Evolutionary conservation across 2,797 vertebrate genomes (phyloP).

Genomic region (Dendrocincla fuliginosa): DNA sequence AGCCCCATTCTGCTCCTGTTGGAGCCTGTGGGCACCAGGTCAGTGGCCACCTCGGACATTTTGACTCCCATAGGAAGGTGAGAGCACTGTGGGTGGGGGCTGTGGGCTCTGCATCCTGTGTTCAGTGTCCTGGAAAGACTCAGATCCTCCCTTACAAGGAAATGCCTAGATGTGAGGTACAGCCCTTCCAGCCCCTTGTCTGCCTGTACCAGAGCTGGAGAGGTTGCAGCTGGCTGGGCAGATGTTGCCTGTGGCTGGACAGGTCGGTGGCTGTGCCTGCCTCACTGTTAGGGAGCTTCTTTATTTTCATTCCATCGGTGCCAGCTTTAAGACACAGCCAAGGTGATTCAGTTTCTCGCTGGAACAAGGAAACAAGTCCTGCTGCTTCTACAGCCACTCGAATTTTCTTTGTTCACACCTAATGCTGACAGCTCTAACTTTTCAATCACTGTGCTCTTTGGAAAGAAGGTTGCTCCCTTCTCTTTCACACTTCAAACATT

Average conservation of each 20-base stretch:
- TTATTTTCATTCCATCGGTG: rapidly evolving
- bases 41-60: neutral
- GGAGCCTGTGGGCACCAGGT: neutral
- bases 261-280: neutral
- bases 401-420: neutral
- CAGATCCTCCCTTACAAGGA: rapidly evolving
- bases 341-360: neutral
- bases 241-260: rapidly evolving
- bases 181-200: rapidly evolving
- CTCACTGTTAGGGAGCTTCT: neutral
- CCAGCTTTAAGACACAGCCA: neutral
- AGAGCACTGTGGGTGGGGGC: neutral
- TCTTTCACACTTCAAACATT: neutral
- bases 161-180: neutral
- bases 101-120: neutral
- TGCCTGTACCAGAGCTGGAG: neutral
- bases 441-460: neutral
- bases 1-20: neutral
- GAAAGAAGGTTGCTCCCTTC: neutral
- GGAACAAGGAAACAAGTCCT: neutral
- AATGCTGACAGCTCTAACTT: neutral
- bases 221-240: neutral
- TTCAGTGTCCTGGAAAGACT: neutral
- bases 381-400: neutral
- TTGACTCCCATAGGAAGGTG: neutral